Evolutionary conservation across 2,797 vertebrate species (phyloP).

Genomic region (Cyprinella venusta): DNA sequence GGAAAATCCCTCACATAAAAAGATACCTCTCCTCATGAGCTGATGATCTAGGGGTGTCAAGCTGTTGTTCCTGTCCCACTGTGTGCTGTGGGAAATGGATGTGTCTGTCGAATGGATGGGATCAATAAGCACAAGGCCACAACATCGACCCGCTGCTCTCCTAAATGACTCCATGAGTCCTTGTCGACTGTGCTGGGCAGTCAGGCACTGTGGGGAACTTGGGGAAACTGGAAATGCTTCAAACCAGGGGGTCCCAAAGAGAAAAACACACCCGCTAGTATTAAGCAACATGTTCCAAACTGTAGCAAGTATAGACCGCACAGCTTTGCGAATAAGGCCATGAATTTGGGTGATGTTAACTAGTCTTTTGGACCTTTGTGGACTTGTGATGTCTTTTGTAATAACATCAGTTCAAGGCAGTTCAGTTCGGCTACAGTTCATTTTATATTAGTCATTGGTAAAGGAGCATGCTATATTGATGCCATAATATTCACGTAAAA

Average conservation of each 20-base stretch:
- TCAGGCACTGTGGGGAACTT: constrained; percentile 49
- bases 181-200: constrained; percentile 41
- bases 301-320: constrained; percentile 32
- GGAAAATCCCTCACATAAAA: constrained; percentile 46
- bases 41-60: constrained; percentile 24
- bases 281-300: constrained; percentile 54
- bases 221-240: constrained; percentile 57
- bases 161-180: constrained; percentile 50
- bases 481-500: background rate
- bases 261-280: constrained; percentile 54
- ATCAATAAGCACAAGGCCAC: constrained; percentile 52
- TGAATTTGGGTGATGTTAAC: constrained; percentile 53
- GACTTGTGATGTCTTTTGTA: constrained; percentile 14
- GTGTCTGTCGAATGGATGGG: constrained; percentile 36
- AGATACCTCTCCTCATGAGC: constrained; percentile 19
- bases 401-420: background rate
- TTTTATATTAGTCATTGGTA: background rate
- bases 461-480: background rate
- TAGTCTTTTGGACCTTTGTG: constrained; percentile 19
- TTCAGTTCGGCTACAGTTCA: background rate
- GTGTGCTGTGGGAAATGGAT: constrained; percentile 46
- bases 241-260: constrained; percentile 56
- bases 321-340: constrained; percentile 22
- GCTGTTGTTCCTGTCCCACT: constrained; percentile 30
- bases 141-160: constrained; percentile 36